Evolutionary conservation across 2,797 vertebrate species (phyloP), one percentile per base, ranked within the genome.

Genomic region (Myiothlypis coronata): DNA sequence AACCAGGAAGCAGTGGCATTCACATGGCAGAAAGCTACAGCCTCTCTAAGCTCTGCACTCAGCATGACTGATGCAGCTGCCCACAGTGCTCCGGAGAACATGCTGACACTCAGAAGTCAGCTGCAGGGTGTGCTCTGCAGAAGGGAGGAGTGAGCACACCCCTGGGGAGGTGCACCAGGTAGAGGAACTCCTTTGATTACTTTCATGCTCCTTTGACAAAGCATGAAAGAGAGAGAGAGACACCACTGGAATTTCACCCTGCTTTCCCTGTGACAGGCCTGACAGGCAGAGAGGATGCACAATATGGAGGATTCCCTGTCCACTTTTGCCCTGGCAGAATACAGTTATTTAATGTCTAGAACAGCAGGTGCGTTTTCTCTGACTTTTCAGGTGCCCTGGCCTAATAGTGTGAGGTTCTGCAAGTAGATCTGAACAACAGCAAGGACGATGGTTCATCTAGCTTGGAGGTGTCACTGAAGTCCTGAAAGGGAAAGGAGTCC

Each of bases 61-160:
- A 49, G 16, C 14, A 50, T 2, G 14, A 50, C 12, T 20, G 56
- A 49, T 4, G 22, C 30, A 71, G 35, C 30, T 60, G n/a, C 14
- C 16, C 22, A 39, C 1, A 3, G 32, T 30, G n/a, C 20, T 55
- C 9, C 0, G 3, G 14, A 16, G 14, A 50, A 27, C 8, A 4
- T 2, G 26, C 22, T 70, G 35, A 35, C 32, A 14, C 10, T 23
- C 41, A 11, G 24, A 19, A 37, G 10, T 14, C 12, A 56, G 34
- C 37, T 27, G 18, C 50, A n/a, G 50, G 56, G 12, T 6, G 18
- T 30, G 52, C 26, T 46, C 11, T 39, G 59, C 1, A 2, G 65
- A 65, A 77, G 34, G 39, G 4, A 78, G 52, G 39, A 49, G 43
- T 26, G 49, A 89, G 23, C 23, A 69, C 41, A 28, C 16, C 9